A percentile compares a stretch with the other conserved stretches of the same genome.
Conservation (phyloP, 2,113 vertebrate genomes). For the Athene cunicularia region DNA sequence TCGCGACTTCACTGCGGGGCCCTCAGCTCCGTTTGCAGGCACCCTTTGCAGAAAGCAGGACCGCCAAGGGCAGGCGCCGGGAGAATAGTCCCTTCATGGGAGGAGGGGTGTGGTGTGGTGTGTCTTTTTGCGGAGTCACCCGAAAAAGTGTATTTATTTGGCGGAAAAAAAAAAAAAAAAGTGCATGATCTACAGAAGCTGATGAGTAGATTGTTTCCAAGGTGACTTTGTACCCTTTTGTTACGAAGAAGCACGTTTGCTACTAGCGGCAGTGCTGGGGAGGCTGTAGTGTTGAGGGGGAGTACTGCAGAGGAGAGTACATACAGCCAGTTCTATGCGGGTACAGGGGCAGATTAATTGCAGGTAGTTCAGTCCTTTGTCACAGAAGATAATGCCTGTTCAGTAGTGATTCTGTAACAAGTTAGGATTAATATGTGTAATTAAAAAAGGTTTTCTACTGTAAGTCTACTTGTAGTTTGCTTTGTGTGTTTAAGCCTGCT, state of each 20-base stretch:
- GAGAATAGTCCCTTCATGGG: background rate
- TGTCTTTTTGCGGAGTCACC: background rate
- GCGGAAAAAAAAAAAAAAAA: background rate
- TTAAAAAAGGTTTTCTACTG: background rate
- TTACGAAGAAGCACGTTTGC: background rate
- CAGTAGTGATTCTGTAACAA: background rate
- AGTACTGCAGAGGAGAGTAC: background rate
- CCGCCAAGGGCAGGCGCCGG: background rate
- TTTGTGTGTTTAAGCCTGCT: background rate
- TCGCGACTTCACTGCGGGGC: background rate
- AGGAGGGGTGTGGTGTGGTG: no score
- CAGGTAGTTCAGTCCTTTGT: fast-evolving
- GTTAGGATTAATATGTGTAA: background rate
- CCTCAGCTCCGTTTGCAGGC: background rate
- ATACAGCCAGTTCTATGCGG: background rate
- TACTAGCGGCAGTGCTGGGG: fast-evolving
- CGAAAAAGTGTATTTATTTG: fast-evolving
- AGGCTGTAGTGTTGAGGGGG: background rate
- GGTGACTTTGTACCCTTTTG: background rate
- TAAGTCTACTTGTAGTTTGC: background rate
- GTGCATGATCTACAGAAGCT: fast-evolving
- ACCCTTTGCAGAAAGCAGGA: no score
- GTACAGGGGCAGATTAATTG: no score
- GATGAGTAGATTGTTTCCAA: background rate
- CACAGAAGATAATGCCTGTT: background rate